Conservation (phyloP, 37 sponge, comb jelly and placozoan genomes). For the Ianthella basta region DNA sequence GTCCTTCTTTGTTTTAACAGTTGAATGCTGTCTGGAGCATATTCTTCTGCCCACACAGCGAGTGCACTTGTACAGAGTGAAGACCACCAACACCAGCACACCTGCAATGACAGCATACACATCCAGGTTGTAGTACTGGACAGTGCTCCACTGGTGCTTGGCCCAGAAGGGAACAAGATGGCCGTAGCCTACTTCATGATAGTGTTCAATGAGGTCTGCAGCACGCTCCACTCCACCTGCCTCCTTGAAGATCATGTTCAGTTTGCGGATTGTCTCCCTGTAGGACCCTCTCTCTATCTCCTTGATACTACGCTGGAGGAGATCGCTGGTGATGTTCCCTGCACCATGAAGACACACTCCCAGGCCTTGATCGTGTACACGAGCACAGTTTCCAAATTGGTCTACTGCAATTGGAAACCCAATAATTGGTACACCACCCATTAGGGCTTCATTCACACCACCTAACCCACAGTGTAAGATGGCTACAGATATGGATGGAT, state of each 20-base stretch:
- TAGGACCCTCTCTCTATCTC: background rate
- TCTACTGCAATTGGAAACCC: constrained; percentile 1
- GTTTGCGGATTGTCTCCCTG: background rate
- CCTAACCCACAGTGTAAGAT: constrained; percentile 44
- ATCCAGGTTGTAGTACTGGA: constrained; percentile 32
- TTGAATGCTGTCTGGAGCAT: too few species aligned
- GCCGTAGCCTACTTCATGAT: constrained; percentile 9
- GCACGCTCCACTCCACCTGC: constrained; percentile 3
- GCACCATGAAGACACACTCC: constrained; percentile 8
- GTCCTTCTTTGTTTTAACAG: too few species aligned
- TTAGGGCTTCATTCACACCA: constrained; percentile 42
- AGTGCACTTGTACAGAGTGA: too few species aligned
- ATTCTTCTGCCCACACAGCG: too few species aligned
- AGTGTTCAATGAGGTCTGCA: constrained; percentile 30
- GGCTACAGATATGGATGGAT: constrained; percentile 28
- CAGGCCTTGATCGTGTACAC: constrained; percentile 20
- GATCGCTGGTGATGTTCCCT: background rate
- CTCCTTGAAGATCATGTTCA: background rate
- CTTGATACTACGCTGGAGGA: background rate
- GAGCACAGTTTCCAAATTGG: constrained; percentile 23
- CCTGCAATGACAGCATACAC: constrained; percentile 5
- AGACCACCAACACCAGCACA: background rate
- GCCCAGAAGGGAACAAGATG: constrained; percentile 4
- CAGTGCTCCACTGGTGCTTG: constrained; percentile 25
- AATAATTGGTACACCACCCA: constrained; percentile 34